A percentile compares a stretch with the other conserved stretches of the same genome.
Evolutionary conservation across 2,797 vertebrate genomes (phyloP).

Genomic region (Denticeps clupeoides): DNA sequence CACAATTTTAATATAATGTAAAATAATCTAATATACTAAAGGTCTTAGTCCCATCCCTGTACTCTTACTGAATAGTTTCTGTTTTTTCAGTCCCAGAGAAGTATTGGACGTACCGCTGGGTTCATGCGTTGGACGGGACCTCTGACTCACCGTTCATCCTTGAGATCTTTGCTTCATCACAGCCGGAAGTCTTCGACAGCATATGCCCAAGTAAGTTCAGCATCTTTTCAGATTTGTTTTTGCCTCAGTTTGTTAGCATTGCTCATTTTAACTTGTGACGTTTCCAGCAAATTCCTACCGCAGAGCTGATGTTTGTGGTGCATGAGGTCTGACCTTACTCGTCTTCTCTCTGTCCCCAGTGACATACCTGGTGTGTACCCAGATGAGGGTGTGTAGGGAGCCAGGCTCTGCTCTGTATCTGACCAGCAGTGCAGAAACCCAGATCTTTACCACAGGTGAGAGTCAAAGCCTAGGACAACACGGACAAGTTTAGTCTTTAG

Average conservation of each 20-base stretch:
- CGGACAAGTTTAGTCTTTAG: too few relatives aligned
- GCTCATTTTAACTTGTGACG: too few relatives aligned
- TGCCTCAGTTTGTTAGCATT: too few relatives aligned
- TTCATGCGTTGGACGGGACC: slow-evolving; percentile 74
- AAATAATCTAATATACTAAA: too few relatives aligned
- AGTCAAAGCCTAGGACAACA: too few relatives aligned
- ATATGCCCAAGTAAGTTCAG: slow-evolving; percentile 66
- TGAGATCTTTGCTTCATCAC: slow-evolving; percentile 84
- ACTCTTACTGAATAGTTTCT: too few relatives aligned
- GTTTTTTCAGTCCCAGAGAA: slow-evolving; percentile 75
- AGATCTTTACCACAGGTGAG: slow-evolving; percentile 74
- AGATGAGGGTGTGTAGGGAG: slow-evolving; percentile 76
- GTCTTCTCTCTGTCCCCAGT: slow-evolving; percentile 34
- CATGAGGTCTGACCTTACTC: not conserved
- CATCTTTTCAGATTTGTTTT: not conserved
- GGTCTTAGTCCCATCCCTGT: too few relatives aligned
- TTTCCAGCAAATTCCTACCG: too few relatives aligned
- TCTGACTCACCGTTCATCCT: slow-evolving; percentile 72
- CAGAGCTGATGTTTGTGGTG: too few relatives aligned
- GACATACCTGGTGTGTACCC: slow-evolving; percentile 79
- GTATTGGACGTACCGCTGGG: slow-evolving; percentile 85
- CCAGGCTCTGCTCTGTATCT: slow-evolving; percentile 64
- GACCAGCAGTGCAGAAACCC: slow-evolving; percentile 81
- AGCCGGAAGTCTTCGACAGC: slow-evolving; percentile 74
- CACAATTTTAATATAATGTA: too few relatives aligned